Evolutionary conservation across 92 coral and sea anemone species (phyloP).

Genomic region (Chrysogorgia sp.): DNA sequence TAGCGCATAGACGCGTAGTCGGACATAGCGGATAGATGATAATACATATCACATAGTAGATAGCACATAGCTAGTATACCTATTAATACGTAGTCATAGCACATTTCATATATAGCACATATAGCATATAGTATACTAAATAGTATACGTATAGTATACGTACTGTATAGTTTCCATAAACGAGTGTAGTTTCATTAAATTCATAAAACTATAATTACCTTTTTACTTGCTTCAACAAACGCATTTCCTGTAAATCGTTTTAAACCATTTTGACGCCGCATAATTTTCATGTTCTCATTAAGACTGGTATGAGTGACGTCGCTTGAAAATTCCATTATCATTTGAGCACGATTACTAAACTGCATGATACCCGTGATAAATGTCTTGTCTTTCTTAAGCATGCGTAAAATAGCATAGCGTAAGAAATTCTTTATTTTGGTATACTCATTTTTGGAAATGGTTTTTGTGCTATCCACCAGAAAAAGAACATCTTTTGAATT

Average conservation of each 20-base stretch:
- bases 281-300: not conserved
- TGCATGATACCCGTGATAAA: slow-evolving; percentile 28
- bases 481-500: slow-evolving; percentile 33
- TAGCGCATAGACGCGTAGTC: too few species aligned
- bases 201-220: not conserved
- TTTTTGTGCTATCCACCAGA: slow-evolving; percentile 15
- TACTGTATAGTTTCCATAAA: too few species aligned
- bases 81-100: too few species aligned
- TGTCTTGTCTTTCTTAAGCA: not conserved
- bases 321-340: slow-evolving; percentile 1
- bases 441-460: not conserved
- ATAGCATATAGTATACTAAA: too few species aligned
- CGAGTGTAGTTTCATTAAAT: not conserved
- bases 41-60: too few species aligned
- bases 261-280: not conserved
- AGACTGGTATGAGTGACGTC: not conserved
- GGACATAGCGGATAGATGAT: too few species aligned
- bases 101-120: too few species aligned
- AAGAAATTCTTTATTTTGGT: slow-evolving; percentile 4
- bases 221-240: slow-evolving; percentile 28
- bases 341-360: not conserved
- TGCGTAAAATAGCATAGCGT: not conserved
- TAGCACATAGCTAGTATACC: too few species aligned
- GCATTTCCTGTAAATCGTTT: slow-evolving; percentile 38
- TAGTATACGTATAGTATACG: too few species aligned